These are phyloP conservation scores for Sesia bembeciformis DNA, from an alignment of 2,888 invertebrate genomes.

Conservation along the genomic window DNA sequence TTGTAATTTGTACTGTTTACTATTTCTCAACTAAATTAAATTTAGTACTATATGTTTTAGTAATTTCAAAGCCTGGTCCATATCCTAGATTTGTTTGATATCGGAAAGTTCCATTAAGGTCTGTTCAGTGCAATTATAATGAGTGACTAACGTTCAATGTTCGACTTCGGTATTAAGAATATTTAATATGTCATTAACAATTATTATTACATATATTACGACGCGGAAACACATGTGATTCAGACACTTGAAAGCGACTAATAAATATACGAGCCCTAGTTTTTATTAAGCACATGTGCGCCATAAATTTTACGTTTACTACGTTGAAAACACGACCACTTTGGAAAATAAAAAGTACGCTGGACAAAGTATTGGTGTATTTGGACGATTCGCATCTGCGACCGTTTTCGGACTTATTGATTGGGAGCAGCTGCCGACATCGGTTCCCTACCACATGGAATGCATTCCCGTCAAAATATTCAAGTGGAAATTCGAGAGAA, in stretches of 20 bases:
- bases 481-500: slow-evolving; percentile 25
- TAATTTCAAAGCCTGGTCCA: too few species aligned
- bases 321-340: slow-evolving; percentile 45
- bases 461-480: slow-evolving; percentile 32
- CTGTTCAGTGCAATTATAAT: background rate
- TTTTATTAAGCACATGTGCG: slow-evolving; percentile 50
- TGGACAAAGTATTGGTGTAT: slow-evolving; percentile 41
- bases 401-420: slow-evolving; percentile 42
- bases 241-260: slow-evolving; percentile 22
- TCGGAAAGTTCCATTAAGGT: background rate
- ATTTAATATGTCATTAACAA: background rate
- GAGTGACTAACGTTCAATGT: background rate
- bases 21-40: too few species aligned
- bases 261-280: slow-evolving; percentile 24
- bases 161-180: background rate
- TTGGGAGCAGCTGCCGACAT: slow-evolving; percentile 31
- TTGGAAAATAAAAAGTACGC: slow-evolving; percentile 58
- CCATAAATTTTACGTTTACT: slow-evolving; percentile 55
- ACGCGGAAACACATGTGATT: slow-evolving; percentile 16
- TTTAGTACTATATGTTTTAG: too few species aligned
- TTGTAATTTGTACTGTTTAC: too few species aligned
- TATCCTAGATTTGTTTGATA: background rate
- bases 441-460: slow-evolving; percentile 15
- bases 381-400: slow-evolving; percentile 47
- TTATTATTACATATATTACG: background rate